Conservation (phyloP, 2,888 invertebrate species). For the Dynastes tityus region DNA sequence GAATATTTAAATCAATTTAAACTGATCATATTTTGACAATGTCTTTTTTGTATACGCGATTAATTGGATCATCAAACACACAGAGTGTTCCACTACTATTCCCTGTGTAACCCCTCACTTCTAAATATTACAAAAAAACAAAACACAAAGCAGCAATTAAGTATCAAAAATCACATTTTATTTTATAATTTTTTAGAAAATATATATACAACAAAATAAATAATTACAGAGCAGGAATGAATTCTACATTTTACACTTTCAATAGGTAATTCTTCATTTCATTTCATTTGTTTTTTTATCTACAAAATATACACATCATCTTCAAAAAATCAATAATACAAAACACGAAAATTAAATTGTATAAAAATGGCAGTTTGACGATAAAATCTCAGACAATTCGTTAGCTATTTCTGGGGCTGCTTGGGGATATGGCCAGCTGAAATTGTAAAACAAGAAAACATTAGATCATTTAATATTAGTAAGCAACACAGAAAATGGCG, state of each 20-base stretch:
- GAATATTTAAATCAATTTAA: no score
- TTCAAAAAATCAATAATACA: conserved; percentile 48
- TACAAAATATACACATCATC: conserved; percentile 54
- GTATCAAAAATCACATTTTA: conserved; percentile 53
- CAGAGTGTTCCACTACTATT: no score
- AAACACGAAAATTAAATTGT: conserved; percentile 54
- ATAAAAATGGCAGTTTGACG: conserved; percentile 60
- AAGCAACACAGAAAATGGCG: no score
- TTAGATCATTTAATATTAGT: background rate
- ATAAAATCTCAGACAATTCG: conserved; percentile 49
- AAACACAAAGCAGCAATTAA: conserved; percentile 3
- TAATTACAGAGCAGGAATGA: conserved; percentile 54
- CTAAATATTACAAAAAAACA: no score
- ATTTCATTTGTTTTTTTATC: conserved; percentile 46
- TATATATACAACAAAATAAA: conserved; percentile 54
- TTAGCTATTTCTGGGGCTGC: conserved; percentile 59
- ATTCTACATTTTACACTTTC: conserved; percentile 51
- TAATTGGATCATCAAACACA: no score
- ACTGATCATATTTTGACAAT: no score
- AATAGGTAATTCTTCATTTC: conserved; percentile 14
- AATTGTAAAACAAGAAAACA: conserved; percentile 51
- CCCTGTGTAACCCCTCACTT: no score
- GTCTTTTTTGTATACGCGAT: no score
- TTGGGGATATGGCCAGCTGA: conserved; percentile 58
- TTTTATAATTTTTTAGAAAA: conserved; percentile 52